Base-by-base conservation (phyloP, 2,888 invertebrate genomes). In the Blera fallax region DNA sequence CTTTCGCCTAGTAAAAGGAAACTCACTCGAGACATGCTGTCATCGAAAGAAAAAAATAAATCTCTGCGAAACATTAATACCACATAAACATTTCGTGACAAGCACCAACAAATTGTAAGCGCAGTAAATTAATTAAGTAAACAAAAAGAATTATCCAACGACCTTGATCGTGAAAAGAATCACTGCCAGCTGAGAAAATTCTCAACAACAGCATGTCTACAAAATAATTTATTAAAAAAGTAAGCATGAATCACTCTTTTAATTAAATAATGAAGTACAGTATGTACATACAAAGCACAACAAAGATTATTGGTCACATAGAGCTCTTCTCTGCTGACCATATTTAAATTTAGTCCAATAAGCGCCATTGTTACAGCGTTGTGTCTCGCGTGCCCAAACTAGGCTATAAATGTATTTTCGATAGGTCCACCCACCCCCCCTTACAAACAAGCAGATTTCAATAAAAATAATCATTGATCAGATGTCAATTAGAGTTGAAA, bases 101-200 rank as follows among this genome's bases (percentile, higher is more conserved):
- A 67, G 18, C 37, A 50, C 45, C 65, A 50, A 58, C 65, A 60
- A 65, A 58, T 50, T 65, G 45, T 65, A 37, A 56, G 27, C 40
- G 16, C 32, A 56, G 29, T 58, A 50, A 67, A 76, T 76, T 65
- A 67, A 76, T 76, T 76, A 77, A 67, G 11, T 45, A 18, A 24
- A 72, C 43, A 58, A 21, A 54, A 58, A 50, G 18, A 56, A 67
- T 58, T 58, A 58, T 58, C 29, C 21, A 60, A 29, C 18, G 58
- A 21, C 76, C 76, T 77, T 77, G 76, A 77, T 67, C 76, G 50
- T 77, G 76, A 77, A 77, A 52, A n/a, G 27, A 24, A 62, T 45
- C 27, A 14, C 7, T 21, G 21, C 11, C 40, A 5, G 40, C 2
- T n/a, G 40, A 7, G 6, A 45, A 45, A 24, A 24, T 40, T 60